Evolutionary conservation across 2,113 vertebrate genomes (phyloP).

Genomic region (Cyanoramphus novaezelandiae): DNA sequence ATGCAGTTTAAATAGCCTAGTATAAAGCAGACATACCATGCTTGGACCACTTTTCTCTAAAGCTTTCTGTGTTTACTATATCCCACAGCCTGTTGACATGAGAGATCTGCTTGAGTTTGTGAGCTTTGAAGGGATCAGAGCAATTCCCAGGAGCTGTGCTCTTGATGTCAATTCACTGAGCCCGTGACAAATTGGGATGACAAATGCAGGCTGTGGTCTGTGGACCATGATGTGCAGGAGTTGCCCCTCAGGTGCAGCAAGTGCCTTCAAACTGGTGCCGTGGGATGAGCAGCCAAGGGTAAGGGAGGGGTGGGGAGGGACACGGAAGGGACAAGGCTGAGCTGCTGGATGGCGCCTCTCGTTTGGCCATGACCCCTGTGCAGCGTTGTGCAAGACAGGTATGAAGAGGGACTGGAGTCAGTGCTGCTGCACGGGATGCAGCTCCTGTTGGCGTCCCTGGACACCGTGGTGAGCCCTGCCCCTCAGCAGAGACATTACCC

Average conservation of each 20-base stretch:
- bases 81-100: slow-evolving; percentile 41
- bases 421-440: not conserved
- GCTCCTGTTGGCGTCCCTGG: not conserved
- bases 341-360: not conserved
- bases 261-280: not conserved
- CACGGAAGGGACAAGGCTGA: not conserved
- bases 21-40: not conserved
- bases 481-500: not conserved
- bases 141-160: not conserved
- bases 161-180: slow-evolving; percentile 37
- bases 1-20: slow-evolving; percentile 47
- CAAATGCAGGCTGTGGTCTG: not conserved
- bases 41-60: not conserved
- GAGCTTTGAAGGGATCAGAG: slow-evolving; percentile 50
- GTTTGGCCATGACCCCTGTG: not conserved
- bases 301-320: not conserved
- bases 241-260: slow-evolving; percentile 3
- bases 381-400: not conserved
- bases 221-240: not conserved
- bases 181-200: slow-evolving; percentile 43
- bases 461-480: not conserved
- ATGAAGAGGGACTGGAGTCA: not conserved
- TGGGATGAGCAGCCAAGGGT: not conserved
- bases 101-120: slow-evolving; percentile 30
- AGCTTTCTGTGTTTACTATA: slow-evolving; percentile 28